Percentiles rank a stretch among this genome's conserved stretches.
Conservation (phyloP, 2,113 vertebrate species). For the Ciconia maguari region DNA sequence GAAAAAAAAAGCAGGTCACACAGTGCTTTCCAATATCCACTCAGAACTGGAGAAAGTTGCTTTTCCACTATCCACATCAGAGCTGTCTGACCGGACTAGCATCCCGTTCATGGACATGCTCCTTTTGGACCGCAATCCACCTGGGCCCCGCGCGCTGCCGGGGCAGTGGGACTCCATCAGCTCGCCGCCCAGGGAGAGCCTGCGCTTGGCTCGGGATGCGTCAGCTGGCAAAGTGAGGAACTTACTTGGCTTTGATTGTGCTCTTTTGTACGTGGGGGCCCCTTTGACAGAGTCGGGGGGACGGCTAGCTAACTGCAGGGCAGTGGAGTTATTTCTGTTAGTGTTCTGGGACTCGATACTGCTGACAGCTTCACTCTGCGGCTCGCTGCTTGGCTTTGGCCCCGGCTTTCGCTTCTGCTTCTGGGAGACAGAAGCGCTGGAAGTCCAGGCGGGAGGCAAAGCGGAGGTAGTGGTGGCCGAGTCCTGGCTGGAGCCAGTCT, state of each 20-base stretch:
- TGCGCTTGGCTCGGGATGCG: slow-evolving; percentile 79
- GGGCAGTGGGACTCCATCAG: slow-evolving; percentile 71
- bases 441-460: slow-evolving; percentile 86
- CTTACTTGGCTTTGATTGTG: slow-evolving; percentile 83
- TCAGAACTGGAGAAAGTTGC: slow-evolving; percentile 83
- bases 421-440: slow-evolving; percentile 77
- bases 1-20: slow-evolving; percentile 77
- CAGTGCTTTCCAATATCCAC: slow-evolving; percentile 93
- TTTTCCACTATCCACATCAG: slow-evolving; percentile 73
- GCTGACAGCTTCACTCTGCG: slow-evolving; percentile 72
- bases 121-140: slow-evolving; percentile 81
- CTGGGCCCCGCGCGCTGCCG: slow-evolving; percentile 68
- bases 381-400: slow-evolving; percentile 71
- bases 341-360: slow-evolving; percentile 88
- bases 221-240: slow-evolving; percentile 91
- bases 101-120: slow-evolving; percentile 92
- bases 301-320: slow-evolving; percentile 75
- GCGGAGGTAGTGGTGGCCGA: slow-evolving; percentile 84
- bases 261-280: slow-evolving; percentile 80
- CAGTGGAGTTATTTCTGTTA: slow-evolving; percentile 96
- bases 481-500: slow-evolving; percentile 81
- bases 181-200: slow-evolving; percentile 87
- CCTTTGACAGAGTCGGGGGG: slow-evolving; percentile 51
- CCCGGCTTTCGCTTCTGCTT: slow-evolving; percentile 89
- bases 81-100: slow-evolving; percentile 74